Evolutionary conservation across 2,797 vertebrate genomes (phyloP).

Genomic region (Geotrypetes seraphini): DNA sequence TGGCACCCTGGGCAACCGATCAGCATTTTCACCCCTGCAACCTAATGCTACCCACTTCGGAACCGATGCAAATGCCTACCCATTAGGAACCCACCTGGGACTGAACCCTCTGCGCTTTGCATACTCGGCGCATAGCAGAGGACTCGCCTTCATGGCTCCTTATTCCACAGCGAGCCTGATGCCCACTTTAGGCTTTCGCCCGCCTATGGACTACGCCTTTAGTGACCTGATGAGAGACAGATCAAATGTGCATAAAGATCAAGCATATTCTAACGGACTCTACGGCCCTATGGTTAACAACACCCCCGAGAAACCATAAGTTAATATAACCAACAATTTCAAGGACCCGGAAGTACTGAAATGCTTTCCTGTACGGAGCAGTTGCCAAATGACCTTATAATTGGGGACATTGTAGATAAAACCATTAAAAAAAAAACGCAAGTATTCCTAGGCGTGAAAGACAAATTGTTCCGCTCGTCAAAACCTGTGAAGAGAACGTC

Average conservation of each 20-base stretch:
- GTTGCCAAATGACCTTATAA: too few relatives aligned
- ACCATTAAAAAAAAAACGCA: too few relatives aligned
- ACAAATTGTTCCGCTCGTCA: too few relatives aligned
- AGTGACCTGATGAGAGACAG: constrained; percentile 95
- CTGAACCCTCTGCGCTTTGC: constrained; percentile 90
- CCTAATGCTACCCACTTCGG: constrained; percentile 88
- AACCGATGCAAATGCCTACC: constrained; percentile 75
- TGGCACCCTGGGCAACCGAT: constrained; percentile 80
- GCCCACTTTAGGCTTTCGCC: constrained; percentile 91
- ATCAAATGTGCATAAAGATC: constrained; percentile 91
- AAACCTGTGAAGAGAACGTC: too few relatives aligned
- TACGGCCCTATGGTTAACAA: constrained; percentile 93
- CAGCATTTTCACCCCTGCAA: constrained; percentile 91
- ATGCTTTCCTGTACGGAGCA: too few relatives aligned
- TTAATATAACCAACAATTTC: too few relatives aligned
- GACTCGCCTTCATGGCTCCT: constrained; percentile 94
- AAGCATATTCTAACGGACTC: constrained; percentile 73
- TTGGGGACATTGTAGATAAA: too few relatives aligned
- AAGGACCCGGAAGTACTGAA: too few relatives aligned
- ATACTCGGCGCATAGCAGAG: constrained; percentile 93
- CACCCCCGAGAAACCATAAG: constrained; percentile 87
- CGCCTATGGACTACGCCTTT: constrained; percentile 96
- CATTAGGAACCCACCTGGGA: constrained; percentile 82
- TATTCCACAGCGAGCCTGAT: constrained; percentile 91
- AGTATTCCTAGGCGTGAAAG: too few relatives aligned